Evolutionary conservation across 2,113 vertebrate species (phyloP).

Genomic region (Rousettus leschenaultii): DNA sequence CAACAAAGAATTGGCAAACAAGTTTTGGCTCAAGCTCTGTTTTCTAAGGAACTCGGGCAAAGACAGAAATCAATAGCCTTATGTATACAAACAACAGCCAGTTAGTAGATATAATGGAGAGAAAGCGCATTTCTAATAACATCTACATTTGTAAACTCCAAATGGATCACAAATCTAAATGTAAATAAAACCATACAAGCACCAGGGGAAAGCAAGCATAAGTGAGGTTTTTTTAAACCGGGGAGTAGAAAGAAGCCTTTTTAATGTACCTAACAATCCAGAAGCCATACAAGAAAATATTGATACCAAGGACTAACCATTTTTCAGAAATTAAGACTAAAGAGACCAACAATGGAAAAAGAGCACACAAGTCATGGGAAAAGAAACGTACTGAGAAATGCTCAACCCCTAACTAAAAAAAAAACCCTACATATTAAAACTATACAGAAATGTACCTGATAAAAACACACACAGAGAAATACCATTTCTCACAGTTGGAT

Average conservation of each 20-base stretch:
- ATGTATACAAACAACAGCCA: background rate
- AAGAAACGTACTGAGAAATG: background rate
- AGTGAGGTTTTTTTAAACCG: background rate
- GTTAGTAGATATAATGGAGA: background rate
- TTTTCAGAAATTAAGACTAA: background rate
- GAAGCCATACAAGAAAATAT: background rate
- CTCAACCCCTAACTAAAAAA: background rate
- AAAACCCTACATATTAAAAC: background rate
- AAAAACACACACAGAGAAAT: background rate
- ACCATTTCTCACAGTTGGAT: background rate
- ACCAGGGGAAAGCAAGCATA: background rate
- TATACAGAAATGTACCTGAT: background rate
- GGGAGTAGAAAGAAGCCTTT: background rate
- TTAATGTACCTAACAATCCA: background rate
- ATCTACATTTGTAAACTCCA: background rate
- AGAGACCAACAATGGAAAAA: background rate
- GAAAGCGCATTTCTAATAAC: background rate
- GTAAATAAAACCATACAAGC: background rate
- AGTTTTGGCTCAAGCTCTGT: background rate
- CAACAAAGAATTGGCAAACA: background rate
- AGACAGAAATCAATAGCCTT: background rate
- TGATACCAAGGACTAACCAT: background rate
- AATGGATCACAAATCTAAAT: background rate
- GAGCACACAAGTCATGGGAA: background rate
- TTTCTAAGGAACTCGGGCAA: slow-evolving; percentile 21